Conservation (phyloP, 2,888 invertebrate species). For the Adela reaumurella region DNA sequence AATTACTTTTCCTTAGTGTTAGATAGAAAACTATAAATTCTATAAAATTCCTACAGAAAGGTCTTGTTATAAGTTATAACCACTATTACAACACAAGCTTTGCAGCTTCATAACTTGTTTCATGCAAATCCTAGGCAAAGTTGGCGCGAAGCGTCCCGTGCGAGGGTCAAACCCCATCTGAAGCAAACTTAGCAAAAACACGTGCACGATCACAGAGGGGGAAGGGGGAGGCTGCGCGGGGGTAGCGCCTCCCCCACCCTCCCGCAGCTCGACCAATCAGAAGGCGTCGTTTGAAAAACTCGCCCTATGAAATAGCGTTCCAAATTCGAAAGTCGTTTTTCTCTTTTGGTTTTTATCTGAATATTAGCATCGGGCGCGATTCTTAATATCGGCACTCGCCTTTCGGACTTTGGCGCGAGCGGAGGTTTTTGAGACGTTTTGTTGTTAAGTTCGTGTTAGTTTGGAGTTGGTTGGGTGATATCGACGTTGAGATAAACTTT, state of each 20-base stretch:
- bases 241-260: not conserved
- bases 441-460: not conserved
- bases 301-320: not conserved
- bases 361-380: not conserved
- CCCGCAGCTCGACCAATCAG: not conserved
- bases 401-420: not conserved
- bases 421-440: not conserved
- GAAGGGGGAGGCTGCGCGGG: not conserved
- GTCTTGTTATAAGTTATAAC: no score
- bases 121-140: no score
- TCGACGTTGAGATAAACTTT: no score
- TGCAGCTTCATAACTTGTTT: no score
- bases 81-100: no score
- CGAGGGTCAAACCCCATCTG: not conserved
- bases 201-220: not conserved
- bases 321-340: not conserved
- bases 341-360: not conserved
- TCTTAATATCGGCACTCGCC: not conserved
- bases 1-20: no score
- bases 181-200: conserved; percentile 1
- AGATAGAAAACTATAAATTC: no score
- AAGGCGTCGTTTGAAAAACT: not conserved
- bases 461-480: no score
- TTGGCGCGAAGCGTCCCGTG: not conserved
- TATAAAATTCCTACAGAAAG: no score